Evolutionary conservation across 2,113 vertebrate genomes (phyloP).

Genomic region (Mohoua ochrocephala): DNA sequence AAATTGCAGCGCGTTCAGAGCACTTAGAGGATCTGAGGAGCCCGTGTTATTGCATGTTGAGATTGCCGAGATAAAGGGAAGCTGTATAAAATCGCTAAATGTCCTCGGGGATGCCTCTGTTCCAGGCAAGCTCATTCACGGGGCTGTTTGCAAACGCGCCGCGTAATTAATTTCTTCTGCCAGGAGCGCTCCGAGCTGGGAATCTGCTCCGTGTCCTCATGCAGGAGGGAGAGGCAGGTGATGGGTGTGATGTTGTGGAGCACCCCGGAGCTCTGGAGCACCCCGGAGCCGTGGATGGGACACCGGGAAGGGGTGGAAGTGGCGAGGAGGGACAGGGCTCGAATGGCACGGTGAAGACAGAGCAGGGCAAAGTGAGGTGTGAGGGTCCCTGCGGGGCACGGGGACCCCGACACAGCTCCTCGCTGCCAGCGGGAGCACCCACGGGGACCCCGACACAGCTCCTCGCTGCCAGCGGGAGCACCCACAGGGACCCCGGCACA

Average conservation of each 20-base stretch:
- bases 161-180: not conserved
- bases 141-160: not conserved
- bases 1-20: not conserved
- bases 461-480: not conserved
- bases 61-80: conserved; percentile 24
- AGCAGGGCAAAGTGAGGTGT: accelerated
- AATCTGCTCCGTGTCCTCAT: not conserved
- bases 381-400: not conserved
- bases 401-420: not conserved
- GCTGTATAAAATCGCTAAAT: not conserved
- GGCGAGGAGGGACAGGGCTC: accelerated
- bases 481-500: accelerated
- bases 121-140: not conserved
- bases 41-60: not conserved
- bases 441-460: accelerated
- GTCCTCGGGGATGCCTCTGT: conserved; percentile 10
- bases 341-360: accelerated
- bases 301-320: accelerated
- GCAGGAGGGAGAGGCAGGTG: not conserved
- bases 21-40: conserved; percentile 30
- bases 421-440: accelerated
- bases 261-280: not conserved
- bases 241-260: not conserved
- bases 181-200: not conserved
- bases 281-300: accelerated